A percentile compares a stretch with the other conserved stretches of the same genome.
These are phyloP conservation scores for Leptogaster cylindrica DNA, from an alignment of 2,888 invertebrate genomes.

Conservation along the genomic window DNA sequence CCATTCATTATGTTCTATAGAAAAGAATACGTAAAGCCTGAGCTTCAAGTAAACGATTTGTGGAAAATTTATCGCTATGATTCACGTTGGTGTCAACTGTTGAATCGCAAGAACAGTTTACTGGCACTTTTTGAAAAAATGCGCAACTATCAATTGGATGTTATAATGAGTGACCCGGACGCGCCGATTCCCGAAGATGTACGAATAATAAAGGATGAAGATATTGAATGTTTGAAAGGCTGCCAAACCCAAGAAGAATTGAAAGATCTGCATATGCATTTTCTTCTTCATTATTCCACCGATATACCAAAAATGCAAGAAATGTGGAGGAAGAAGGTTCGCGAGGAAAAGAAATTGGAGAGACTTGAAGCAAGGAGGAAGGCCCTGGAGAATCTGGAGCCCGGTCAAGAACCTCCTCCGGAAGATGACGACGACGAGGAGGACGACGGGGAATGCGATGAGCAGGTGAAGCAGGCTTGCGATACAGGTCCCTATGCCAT, in stretches of 20 bases:
- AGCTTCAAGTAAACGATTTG: conserved; percentile 90
- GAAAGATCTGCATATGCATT: conserved; percentile 91
- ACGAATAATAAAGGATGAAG: conserved; percentile 82
- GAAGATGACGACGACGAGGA: conserved; percentile 68
- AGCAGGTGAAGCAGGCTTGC: conserved; percentile 81
- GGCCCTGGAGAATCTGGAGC: conserved; percentile 51
- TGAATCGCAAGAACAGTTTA: conserved; percentile 82
- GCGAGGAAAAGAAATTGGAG: conserved; percentile 69
- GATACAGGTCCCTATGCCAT: conserved; percentile 88
- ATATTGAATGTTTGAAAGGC: conserved; percentile 76
- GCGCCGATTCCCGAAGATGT: conserved; percentile 83
- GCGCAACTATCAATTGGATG: conserved; percentile 87
- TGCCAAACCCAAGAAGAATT: conserved; percentile 90
- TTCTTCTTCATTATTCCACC: conserved; percentile 88
- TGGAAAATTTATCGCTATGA: conserved; percentile 98
- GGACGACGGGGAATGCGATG: conserved; percentile 66
- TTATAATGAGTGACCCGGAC: conserved; percentile 80
- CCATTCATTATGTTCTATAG: conserved; percentile 99
- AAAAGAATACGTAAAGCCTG: conserved; percentile 96
- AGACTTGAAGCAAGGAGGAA: conserved; percentile 50
- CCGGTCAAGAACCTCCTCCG: conserved; percentile 53
- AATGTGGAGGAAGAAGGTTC: conserved; percentile 71
- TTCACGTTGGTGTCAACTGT: conserved; percentile 92
- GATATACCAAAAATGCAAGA: conserved; percentile 86
- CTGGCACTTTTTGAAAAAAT: conserved; percentile 85